Base-by-base conservation (phyloP, 2,888 invertebrate species). In the Atrina japonica region DNA sequence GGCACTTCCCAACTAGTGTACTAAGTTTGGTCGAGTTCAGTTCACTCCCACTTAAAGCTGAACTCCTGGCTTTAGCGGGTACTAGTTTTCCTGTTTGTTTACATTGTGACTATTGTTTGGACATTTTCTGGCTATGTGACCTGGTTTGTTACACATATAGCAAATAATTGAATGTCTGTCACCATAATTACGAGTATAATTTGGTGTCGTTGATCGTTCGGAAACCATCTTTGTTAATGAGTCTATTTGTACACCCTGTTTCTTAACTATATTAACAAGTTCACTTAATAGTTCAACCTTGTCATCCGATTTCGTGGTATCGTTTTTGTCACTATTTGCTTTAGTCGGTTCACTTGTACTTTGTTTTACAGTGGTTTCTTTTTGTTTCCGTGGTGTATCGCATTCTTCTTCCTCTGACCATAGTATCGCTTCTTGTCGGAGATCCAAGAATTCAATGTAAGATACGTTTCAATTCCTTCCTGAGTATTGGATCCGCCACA, bases 1-100 rank as follows among this genome's bases (percentile, higher is more conserved):
- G 55, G 55, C 65, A 55, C 27, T 35, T 55, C 11, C 65, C 50
- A 40, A 59, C 59, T 30, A 52, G n/a, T 29, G 52, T n/a, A n/a
- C n/a, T n/a, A n/a, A n/a, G n/a, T n/a, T n/a, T n/a, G n/a, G n/a
- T n/a, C n/a, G 35, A 35, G 35, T 66, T 18, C 21, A 18, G 16
- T 7, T 21, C 21, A 23, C 3, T 30, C 7, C 56, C 27, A 9
- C 30, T 35, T 41, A 56, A 21, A 23, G 45, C 11, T 47, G 21
- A 30, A 56, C 56, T 66, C 55, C 29, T n/a, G 30, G 35, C 47
- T 27, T 30, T 45, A 66, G 66, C 35, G 11, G 35, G 35, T 35
- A 7, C 35, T 35, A 35, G 35, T 35, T 35, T 35, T n/a, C 35
- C 35, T 11, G 35, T 11, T 7, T 35, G 35, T 7, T 35, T 5